These are phyloP conservation scores for Rattus norvegicus DNA, from an alignment of 2,113 vertebrate genomes.

Conservation along the genomic window DNA sequence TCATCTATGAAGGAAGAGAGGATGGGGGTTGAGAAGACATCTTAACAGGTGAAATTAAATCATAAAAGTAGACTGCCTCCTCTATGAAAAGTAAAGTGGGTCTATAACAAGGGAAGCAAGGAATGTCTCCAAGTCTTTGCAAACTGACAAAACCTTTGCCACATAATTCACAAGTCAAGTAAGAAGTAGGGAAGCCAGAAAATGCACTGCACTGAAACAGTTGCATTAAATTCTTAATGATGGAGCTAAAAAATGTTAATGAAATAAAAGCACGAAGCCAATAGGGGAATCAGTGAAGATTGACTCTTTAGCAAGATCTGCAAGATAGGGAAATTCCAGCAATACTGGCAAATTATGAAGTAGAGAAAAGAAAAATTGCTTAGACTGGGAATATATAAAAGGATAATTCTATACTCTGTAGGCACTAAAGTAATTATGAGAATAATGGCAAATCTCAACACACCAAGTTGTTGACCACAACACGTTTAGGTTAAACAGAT, in stretches of 20 bases:
- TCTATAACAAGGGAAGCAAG: neutral
- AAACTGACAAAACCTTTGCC: neutral
- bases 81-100: constrained; percentile 33
- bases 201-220: neutral
- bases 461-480: neutral
- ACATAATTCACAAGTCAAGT: neutral
- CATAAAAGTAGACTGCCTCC: neutral
- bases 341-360: neutral
- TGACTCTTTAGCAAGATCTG: neutral
- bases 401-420: neutral
- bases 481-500: neutral
- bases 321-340: constrained; percentile 23
- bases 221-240: neutral
- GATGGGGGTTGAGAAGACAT: neutral
- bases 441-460: neutral
- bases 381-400: constrained; percentile 41
- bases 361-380: neutral
- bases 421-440: neutral
- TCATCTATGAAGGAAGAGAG: neutral
- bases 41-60: constrained; percentile 40
- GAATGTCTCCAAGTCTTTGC: neutral
- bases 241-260: neutral
- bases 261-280: neutral
- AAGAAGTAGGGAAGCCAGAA: neutral
- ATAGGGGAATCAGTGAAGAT: neutral